A percentile compares a stretch with the other conserved stretches of the same genome.
Conservation (phyloP, 2,113 vertebrate species). For the Empidonax alnorum region DNA sequence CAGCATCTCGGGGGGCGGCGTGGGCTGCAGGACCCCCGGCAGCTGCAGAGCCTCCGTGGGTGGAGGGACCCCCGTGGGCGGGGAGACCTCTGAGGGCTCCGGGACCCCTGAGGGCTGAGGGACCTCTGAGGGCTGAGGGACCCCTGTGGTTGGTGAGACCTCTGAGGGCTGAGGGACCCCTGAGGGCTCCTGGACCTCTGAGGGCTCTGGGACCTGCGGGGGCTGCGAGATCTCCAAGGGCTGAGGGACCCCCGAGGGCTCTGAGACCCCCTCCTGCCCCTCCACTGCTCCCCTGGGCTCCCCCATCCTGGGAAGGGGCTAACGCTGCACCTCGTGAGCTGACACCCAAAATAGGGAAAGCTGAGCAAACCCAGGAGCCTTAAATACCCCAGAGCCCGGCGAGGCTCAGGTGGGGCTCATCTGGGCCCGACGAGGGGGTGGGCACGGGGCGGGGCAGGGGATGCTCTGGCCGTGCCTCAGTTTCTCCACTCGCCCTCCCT, state of each 20-base stretch:
- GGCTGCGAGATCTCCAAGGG: background rate
- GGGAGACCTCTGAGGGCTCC: rapidly evolving
- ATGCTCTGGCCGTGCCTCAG: background rate
- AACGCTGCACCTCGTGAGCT: rapidly evolving
- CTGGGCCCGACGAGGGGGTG: background rate
- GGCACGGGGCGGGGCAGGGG: background rate
- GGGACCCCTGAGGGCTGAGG: rapidly evolving
- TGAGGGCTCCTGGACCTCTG: no score
- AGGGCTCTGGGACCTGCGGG: background rate
- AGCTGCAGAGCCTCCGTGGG: background rate
- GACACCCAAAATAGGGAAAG: rapidly evolving
- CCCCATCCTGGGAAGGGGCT: background rate
- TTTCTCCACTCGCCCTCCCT: background rate
- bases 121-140: rapidly evolving
- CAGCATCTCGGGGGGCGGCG: background rate
- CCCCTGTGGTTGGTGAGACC: rapidly evolving
- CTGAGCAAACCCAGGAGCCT: rapidly evolving
- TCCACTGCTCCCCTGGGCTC: rapidly evolving
- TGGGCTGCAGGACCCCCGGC: background rate
- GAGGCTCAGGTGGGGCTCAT: background rate
- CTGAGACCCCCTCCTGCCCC: rapidly evolving
- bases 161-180: no score
- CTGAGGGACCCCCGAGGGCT: rapidly evolving
- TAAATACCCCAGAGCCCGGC: background rate
- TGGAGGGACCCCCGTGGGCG: rapidly evolving